Evolutionary conservation across 2,113 vertebrate genomes (phyloP), one percentile per base, ranked within the genome.

Genomic region (Triplophysa dalaica): DNA sequence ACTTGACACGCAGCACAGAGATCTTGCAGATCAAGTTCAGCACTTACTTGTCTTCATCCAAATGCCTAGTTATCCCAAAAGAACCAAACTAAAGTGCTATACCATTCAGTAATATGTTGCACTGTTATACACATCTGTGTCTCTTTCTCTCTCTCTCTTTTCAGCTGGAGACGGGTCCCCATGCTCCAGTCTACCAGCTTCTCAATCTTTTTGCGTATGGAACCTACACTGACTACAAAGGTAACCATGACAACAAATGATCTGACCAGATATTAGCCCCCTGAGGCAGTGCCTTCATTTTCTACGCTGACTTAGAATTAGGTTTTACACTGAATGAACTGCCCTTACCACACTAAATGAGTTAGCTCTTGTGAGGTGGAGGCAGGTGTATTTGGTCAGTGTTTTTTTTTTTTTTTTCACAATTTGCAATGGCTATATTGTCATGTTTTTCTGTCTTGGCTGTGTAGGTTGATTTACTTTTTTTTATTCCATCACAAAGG

Each of bases 151-250:
- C 54, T 77, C 56, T 17, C 81, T 62, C n/a, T 16, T 38, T 85
- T 43, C 90, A 98, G 96, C 89, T 98, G 93, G 96, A 97, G 81
- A 94, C 95, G 21, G 93, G 94, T 77, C 96, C 97, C 83, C 96
- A 98, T 78, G 95, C 96, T 29, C 93, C 96, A 10, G 92, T 97
- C 4, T 97, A 95, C 87, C 96, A 95, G 82, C 94, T 98, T 79
- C 95, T 98, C 85, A 96, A 96, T 69, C 94, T 98, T 90, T 98
- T 98, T 84, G 96, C 96, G 75, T 98, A 98, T 64, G 96, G 97
- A 89, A 98, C 96, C 60, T 98, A 98, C 78, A 92, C 95, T 54
- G 97, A 98, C 89, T 98, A 98, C 87, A 92, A 96, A 94, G 95
- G 97, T 98, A 92, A 80, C 67, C 72, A 77, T 75, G 62, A 83